Conservation (phyloP, 1,140 invertebrate species). For the Cyphomyrmex costatus region DNA sequence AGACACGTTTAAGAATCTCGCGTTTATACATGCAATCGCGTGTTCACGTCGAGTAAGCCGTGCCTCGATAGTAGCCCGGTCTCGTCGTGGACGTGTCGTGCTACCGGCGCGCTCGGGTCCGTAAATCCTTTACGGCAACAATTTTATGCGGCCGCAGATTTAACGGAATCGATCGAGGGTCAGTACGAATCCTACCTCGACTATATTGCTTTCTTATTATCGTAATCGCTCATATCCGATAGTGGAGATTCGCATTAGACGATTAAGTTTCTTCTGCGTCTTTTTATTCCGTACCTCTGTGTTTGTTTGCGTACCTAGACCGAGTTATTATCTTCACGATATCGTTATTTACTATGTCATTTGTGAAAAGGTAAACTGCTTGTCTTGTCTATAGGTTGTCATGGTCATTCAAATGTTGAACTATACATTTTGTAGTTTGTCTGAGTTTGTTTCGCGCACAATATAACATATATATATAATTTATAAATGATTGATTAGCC, state of each 20-base stretch:
- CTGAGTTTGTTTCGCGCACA: background rate
- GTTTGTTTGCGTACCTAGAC: background rate
- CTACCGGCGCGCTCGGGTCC: slow-evolving; percentile 41
- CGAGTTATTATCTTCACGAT: slow-evolving; percentile 25
- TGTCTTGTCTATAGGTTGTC: background rate
- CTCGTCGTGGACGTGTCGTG: slow-evolving; percentile 56
- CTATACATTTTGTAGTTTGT: background rate
- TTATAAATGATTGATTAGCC: slow-evolving; percentile 42
- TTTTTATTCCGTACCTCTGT: background rate
- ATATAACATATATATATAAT: slow-evolving; percentile 16
- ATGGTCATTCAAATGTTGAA: slow-evolving; percentile 5
- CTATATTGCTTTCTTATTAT: slow-evolving; percentile 49
- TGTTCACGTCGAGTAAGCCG: slow-evolving; percentile 54
- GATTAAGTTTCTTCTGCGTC: slow-evolving; percentile 23
- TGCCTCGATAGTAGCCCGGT: slow-evolving; percentile 45
- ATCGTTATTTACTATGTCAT: background rate
- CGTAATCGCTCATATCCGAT: slow-evolving; percentile 46
- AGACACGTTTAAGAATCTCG: slow-evolving; percentile 68
- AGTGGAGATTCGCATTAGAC: slow-evolving; percentile 40
- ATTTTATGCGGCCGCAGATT: slow-evolving; percentile 70
- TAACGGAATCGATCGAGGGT: slow-evolving; percentile 63
- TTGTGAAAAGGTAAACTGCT: slow-evolving; percentile 18
- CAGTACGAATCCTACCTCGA: slow-evolving; percentile 27
- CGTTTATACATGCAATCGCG: slow-evolving; percentile 61
- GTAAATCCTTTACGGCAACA: slow-evolving; percentile 67